Percentiles rank a stretch among this genome's conserved stretches.
Evolutionary conservation across 2,113 vertebrate genomes (phyloP).

Genomic region (Ursus arctos): DNA sequence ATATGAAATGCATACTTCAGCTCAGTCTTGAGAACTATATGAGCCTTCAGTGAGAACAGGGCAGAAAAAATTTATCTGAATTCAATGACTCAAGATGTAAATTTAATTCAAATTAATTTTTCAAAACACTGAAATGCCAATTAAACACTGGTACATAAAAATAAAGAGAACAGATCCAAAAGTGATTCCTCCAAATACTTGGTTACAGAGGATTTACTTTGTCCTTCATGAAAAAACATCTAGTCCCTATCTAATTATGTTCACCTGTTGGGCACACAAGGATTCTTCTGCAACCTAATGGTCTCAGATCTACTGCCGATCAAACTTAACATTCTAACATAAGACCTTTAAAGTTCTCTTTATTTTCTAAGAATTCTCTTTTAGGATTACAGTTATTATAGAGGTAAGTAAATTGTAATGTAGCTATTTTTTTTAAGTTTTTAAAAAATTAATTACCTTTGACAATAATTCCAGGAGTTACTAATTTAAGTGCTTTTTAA

Average conservation of each 20-base stretch:
- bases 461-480: neutral
- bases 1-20: slow-evolving; percentile 43
- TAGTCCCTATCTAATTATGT: neutral
- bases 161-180: neutral
- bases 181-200: slow-evolving; percentile 21
- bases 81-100: neutral
- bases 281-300: neutral
- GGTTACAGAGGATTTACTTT: neutral
- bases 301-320: neutral
- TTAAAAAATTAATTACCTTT: slow-evolving; percentile 15
- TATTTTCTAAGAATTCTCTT: slow-evolving; percentile 2
- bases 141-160: slow-evolving; percentile 6
- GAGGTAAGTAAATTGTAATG: neutral
- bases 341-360: neutral
- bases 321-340: neutral
- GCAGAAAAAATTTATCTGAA: slow-evolving; percentile 12
- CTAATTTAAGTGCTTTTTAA: slow-evolving; percentile 24
- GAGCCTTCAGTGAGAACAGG: neutral
- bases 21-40: slow-evolving; percentile 38
- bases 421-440: neutral
- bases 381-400: slow-evolving; percentile 36
- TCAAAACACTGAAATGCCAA: slow-evolving; percentile 13
- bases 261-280: slow-evolving; percentile 26
- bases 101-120: slow-evolving; percentile 7
- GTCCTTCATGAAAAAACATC: neutral